These are phyloP conservation scores for Ichneumoninae sp. DNA, from an alignment of 2,888 invertebrate genomes.

Conservation along the genomic window DNA sequence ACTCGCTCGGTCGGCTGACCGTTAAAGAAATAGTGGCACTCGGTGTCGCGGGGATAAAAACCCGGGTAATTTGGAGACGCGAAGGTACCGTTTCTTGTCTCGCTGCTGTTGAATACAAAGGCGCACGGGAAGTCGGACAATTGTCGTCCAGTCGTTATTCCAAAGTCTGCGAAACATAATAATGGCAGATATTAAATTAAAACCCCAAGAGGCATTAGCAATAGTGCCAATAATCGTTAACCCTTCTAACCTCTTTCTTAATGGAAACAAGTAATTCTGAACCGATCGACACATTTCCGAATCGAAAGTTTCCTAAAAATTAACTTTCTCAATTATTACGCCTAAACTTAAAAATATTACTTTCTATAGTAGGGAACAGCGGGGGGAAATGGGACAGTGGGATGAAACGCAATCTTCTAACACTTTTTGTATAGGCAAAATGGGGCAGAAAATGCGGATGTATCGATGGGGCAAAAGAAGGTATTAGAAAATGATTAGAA, in stretches of 20 bases:
- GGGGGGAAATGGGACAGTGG: too few species aligned
- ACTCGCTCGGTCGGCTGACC: constrained; percentile 92
- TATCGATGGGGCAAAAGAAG: too few species aligned
- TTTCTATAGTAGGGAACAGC: too few species aligned
- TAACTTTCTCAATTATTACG: background rate
- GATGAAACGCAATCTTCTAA: too few species aligned
- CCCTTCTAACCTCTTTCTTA: background rate
- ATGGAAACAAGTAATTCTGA: background rate
- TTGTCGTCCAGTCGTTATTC: constrained; percentile 93
- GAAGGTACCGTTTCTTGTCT: constrained; percentile 92
- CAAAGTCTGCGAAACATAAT: constrained; percentile 89
- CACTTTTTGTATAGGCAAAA: too few species aligned
- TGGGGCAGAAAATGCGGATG: too few species aligned
- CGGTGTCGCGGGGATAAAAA: constrained; percentile 94
- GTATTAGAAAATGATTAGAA: too few species aligned
- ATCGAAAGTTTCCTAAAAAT: background rate
- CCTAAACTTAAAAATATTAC: too few species aligned
- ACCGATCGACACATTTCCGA: background rate
- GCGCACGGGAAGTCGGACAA: constrained; percentile 92
- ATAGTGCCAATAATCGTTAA: background rate
- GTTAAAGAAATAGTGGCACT: constrained; percentile 96
- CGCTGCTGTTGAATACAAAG: constrained; percentile 94
- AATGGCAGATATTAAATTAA: constrained; percentile 50
- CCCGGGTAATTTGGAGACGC: constrained; percentile 96
- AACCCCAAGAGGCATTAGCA: background rate